phyloP scores from a whole-genome alignment of 1,140 invertebrate genomes.

The Pantala flavescens region DNA sequence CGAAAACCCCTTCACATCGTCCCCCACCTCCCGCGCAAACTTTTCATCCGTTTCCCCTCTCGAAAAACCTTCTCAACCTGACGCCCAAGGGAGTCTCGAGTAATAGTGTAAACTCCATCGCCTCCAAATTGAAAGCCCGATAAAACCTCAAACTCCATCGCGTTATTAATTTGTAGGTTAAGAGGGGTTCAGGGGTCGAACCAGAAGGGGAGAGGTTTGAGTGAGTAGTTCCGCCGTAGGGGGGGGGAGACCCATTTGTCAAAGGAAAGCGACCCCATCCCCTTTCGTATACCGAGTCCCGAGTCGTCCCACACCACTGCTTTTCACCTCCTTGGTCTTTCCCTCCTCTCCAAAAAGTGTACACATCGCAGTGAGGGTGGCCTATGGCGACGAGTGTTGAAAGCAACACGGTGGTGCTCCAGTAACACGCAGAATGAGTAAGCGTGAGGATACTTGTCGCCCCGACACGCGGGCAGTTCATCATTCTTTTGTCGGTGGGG shows the following conservation, averaged over 20 bases:
- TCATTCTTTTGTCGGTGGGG: too few species aligned
- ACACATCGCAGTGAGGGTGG: too few species aligned
- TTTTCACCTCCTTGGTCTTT: too few species aligned
- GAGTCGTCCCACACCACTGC: not conserved
- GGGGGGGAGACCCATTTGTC: not conserved
- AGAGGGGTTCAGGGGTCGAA: not conserved
- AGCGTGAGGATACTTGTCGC: too few species aligned
- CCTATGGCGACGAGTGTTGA: too few species aligned
- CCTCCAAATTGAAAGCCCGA: conserved; percentile 7
- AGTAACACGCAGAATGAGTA: too few species aligned
- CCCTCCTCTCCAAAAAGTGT: too few species aligned
- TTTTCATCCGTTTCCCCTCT: not conserved
- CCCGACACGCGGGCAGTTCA: too few species aligned
- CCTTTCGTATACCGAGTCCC: not conserved
- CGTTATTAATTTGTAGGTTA: conserved; percentile 10
- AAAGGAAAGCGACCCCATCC: not conserved
- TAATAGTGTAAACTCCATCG: conserved; percentile 9
- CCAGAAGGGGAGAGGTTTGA: not conserved
- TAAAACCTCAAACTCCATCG: conserved; percentile 9
- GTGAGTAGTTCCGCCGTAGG: not conserved
- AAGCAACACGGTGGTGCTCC: too few species aligned
- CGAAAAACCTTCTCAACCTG: not conserved
- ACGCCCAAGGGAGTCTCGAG: not conserved
- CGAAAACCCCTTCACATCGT: too few species aligned
- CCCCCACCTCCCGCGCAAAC: not conserved